Percentiles rank a stretch among this genome's conserved stretches.
Conservation (phyloP, 2,888 invertebrate genomes). For the Hirudinaria manillensis region DNA sequence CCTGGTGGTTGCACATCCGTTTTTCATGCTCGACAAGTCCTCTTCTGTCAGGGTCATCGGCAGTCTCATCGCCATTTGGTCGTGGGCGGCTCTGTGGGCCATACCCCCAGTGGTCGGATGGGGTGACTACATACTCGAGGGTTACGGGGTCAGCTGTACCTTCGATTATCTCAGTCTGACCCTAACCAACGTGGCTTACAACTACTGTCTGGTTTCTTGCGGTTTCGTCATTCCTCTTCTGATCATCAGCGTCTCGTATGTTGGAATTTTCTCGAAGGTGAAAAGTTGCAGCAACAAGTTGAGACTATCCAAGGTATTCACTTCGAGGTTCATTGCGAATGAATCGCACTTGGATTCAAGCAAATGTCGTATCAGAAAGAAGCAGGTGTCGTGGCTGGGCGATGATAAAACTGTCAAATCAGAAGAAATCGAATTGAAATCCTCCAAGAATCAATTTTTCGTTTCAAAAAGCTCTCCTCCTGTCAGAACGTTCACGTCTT, state of each 20-base stretch:
- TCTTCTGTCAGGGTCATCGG: constrained; percentile 68
- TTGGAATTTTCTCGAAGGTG: constrained; percentile 72
- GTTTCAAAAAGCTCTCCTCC: no score
- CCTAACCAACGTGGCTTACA: constrained; percentile 30
- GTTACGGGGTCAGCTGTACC: constrained; percentile 86
- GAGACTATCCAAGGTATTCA: background rate
- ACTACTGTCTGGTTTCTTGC: constrained; percentile 54
- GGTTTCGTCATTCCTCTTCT: constrained; percentile 71
- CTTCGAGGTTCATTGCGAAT: no score
- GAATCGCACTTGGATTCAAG: no score
- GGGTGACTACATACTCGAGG: constrained; percentile 74
- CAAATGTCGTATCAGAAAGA: no score
- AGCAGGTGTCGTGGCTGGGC: constrained; percentile 49
- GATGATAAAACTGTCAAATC: constrained; percentile 36
- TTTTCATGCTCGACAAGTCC: constrained; percentile 75
- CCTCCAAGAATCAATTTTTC: no score
- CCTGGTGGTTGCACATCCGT: constrained; percentile 85
- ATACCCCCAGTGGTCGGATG: constrained; percentile 36
- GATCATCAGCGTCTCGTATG: constrained; percentile 78
- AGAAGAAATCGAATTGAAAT: no score
- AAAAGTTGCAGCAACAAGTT: constrained; percentile 5
- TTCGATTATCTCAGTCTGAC: constrained; percentile 72
- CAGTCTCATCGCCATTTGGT: constrained; percentile 63
- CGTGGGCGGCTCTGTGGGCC: constrained; percentile 59
- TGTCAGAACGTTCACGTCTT: no score